Evolutionary conservation across 2,888 invertebrate species (phyloP).

Genomic region (Trichogramma dendrolimi): DNA sequence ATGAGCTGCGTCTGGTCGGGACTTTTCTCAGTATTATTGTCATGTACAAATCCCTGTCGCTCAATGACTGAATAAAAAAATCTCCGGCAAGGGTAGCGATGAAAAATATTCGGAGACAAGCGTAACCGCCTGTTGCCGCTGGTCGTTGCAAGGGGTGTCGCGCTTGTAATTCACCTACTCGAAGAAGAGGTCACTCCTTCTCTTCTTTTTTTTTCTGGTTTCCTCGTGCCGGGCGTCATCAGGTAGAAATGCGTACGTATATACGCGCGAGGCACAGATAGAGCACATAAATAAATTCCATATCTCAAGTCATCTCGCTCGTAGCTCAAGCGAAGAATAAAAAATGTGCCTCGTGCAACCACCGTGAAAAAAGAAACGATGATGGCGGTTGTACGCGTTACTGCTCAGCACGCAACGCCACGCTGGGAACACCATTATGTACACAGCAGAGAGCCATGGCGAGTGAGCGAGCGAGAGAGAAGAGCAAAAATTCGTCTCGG

Average conservation of each 20-base stretch:
- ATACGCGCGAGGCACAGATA: background rate
- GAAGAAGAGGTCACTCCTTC: slow-evolving; percentile 23
- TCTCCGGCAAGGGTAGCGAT: background rate
- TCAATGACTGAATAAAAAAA: background rate
- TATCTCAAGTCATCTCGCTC: too few species aligned
- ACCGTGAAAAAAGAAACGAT: slow-evolving; percentile 33
- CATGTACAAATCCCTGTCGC: too few species aligned
- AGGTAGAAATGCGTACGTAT: background rate
- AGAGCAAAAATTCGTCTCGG: slow-evolving; percentile 40
- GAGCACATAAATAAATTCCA: too few species aligned
- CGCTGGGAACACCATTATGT: slow-evolving; percentile 27
- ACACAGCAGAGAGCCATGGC: too few species aligned
- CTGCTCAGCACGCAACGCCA: too few species aligned
- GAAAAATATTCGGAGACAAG: background rate
- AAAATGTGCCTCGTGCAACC: slow-evolving; percentile 24
- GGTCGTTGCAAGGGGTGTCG: slow-evolving; percentile 6
- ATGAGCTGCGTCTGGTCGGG: too few species aligned
- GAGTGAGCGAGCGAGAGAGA: slow-evolving; percentile 26
- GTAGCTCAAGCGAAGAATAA: background rate
- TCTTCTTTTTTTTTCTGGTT: slow-evolving; percentile 12
- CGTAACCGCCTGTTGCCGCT: background rate
- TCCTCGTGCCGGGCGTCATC: too few species aligned
- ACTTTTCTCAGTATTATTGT: too few species aligned
- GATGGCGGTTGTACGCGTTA: slow-evolving; percentile 34
- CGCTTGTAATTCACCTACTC: background rate